Evolutionary conservation across 2,113 vertebrate genomes (phyloP).

Genomic region (Podarcis cretensis): DNA sequence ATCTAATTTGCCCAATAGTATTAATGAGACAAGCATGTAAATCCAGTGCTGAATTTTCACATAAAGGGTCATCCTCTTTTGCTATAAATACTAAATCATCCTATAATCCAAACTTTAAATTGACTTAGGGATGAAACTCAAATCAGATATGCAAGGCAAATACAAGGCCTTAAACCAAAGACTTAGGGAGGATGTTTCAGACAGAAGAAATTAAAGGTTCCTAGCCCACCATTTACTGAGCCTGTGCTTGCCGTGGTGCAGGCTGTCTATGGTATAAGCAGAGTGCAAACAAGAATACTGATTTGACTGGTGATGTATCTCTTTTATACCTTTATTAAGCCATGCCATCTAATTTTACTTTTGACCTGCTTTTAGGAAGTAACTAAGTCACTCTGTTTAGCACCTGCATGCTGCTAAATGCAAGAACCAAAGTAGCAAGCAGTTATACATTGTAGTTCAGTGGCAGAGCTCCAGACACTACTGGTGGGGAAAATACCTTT

Average conservation of each 20-base stretch:
- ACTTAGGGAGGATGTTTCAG: background rate
- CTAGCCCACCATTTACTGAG: background rate
- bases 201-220: background rate
- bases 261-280: background rate
- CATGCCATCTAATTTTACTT: background rate
- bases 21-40: slow-evolving; percentile 75
- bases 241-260: background rate
- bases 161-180: slow-evolving; percentile 6
- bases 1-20: slow-evolving; percentile 65
- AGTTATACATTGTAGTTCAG: no score
- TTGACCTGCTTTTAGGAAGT: background rate
- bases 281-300: background rate
- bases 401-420: background rate
- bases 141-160: slow-evolving; percentile 2
- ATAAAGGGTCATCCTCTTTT: slow-evolving; percentile 68
- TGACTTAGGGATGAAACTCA: slow-evolving; percentile 14
- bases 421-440: background rate
- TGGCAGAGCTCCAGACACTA: no score
- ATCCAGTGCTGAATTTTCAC: slow-evolving; percentile 67
- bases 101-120: slow-evolving; percentile 47
- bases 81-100: slow-evolving; percentile 58
- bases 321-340: background rate
- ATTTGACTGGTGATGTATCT: background rate
- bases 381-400: background rate
- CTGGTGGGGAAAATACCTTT: no score